These are phyloP conservation scores for Danaus melanippus DNA, from an alignment of 1,140 invertebrate species.

Conservation along the genomic window DNA sequence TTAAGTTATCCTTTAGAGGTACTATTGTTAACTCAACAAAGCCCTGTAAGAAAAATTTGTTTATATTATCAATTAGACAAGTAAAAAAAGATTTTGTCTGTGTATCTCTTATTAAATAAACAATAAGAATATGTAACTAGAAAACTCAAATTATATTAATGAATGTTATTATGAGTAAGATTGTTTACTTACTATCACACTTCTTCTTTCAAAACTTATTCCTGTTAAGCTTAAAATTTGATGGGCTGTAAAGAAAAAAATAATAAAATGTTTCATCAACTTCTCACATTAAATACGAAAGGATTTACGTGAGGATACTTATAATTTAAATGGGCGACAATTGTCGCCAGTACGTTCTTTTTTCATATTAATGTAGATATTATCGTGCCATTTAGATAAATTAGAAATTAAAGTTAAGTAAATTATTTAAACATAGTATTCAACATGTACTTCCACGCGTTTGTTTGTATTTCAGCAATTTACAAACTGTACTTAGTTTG, in stretches of 20 bases:
- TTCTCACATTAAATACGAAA: background rate
- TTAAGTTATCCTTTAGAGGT: slow-evolving; percentile 86
- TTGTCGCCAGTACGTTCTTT: slow-evolving; percentile 81
- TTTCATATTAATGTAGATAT: slow-evolving; percentile 42
- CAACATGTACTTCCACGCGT: no score
- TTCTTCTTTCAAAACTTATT: slow-evolving; percentile 93
- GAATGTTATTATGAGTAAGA: background rate
- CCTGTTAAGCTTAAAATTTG: slow-evolving; percentile 95
- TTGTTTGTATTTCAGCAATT: no score
- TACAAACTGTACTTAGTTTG: no score
- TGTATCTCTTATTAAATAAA: no score
- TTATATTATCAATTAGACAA: slow-evolving; percentile 19
- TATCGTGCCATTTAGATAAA: no score
- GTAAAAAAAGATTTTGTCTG: slow-evolving; percentile 8
- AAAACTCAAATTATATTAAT: no score
- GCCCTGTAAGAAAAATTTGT: slow-evolving; percentile 76
- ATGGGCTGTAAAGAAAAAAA: slow-evolving; percentile 82
- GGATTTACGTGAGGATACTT: slow-evolving; percentile 73
- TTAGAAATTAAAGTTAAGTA: no score
- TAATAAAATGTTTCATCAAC: background rate
- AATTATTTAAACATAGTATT: no score
- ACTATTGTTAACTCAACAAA: slow-evolving; percentile 95
- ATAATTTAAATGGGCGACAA: slow-evolving; percentile 86
- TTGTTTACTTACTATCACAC: slow-evolving; percentile 87
- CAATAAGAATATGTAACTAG: no score